phyloP scores from a whole-genome alignment of 2,888 invertebrate genomes.

The Cantharis lateralis region DNA sequence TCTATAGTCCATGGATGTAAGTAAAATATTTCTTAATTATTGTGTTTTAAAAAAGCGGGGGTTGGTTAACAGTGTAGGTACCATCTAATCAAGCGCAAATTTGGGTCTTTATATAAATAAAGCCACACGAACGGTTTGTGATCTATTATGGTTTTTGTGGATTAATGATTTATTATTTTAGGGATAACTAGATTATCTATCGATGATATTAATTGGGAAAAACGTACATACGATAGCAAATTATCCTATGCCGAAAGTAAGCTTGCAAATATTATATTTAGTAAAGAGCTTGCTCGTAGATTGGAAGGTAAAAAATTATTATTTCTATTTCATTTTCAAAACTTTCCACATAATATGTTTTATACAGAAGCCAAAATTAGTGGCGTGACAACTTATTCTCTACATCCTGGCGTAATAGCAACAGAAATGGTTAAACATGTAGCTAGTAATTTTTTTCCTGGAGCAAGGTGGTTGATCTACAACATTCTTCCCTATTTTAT shows the following conservation, averaged over 20 bases:
- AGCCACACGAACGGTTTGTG: too few species aligned
- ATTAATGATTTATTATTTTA: too few species aligned
- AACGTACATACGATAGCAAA: conserved; percentile 64
- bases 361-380: conserved; percentile 45
- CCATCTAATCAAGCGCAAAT: too few species aligned
- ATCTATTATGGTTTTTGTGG: too few species aligned
- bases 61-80: too few species aligned
- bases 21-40: too few species aligned
- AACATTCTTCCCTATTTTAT: too few species aligned
- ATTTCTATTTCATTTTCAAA: not conserved
- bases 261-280: conserved; percentile 77
- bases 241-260: conserved; percentile 79
- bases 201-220: conserved; percentile 74
- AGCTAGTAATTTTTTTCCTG: conserved; percentile 50
- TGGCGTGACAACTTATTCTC: conserved; percentile 68
- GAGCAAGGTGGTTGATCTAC: conserved; percentile 51
- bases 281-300: conserved; percentile 67
- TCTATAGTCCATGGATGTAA: too few species aligned
- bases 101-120: too few species aligned
- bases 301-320: conserved; percentile 40
- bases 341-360: not conserved
- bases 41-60: too few species aligned
- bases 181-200: conserved; percentile 60
- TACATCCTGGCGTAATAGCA: conserved; percentile 76
- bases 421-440: conserved; percentile 77